phyloP scores from a whole-genome alignment of 2,888 invertebrate species.

The Cremastobaeus sp. region DNA sequence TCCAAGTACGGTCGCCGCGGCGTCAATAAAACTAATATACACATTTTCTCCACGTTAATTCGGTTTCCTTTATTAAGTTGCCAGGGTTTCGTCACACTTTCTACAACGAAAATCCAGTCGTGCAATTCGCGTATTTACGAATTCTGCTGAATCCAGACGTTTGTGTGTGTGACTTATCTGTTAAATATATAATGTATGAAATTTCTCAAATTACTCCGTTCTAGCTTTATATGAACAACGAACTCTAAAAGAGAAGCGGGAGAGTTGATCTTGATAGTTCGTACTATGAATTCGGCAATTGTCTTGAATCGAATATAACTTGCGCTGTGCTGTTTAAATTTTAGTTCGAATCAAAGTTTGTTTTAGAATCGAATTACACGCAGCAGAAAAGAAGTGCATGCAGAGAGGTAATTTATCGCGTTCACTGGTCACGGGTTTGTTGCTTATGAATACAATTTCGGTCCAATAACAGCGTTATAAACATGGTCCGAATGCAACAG shows the following conservation, averaged over 20 bases:
- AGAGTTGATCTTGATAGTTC: conserved; percentile 32
- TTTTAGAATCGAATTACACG: conserved; percentile 16
- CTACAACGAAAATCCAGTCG: background rate
- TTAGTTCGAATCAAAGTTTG: conserved; percentile 23
- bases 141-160: conserved; percentile 40
- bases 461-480: background rate
- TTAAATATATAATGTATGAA: conserved; percentile 45
- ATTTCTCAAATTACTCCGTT: conserved; percentile 29
- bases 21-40: no score
- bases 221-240: conserved; percentile 24
- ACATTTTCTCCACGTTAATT: background rate
- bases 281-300: conserved; percentile 24
- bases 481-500: background rate
- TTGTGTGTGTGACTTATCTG: conserved; percentile 21
- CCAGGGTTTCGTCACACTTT: conserved; percentile 12
- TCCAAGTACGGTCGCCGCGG: no score
- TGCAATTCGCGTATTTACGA: conserved; percentile 35
- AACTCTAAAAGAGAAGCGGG: conserved; percentile 19
- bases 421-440: conserved; percentile 21
- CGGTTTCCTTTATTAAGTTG: background rate
- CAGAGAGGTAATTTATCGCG: conserved; percentile 25
- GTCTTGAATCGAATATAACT: conserved; percentile 27
- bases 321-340: conserved; percentile 19
- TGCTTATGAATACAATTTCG: background rate
- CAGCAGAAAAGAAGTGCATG: conserved; percentile 2